Percentiles rank a stretch among this genome's conserved stretches.
phyloP scores from a whole-genome alignment of 2,797 vertebrate genomes.

The Sorex maritimensis region DNA sequence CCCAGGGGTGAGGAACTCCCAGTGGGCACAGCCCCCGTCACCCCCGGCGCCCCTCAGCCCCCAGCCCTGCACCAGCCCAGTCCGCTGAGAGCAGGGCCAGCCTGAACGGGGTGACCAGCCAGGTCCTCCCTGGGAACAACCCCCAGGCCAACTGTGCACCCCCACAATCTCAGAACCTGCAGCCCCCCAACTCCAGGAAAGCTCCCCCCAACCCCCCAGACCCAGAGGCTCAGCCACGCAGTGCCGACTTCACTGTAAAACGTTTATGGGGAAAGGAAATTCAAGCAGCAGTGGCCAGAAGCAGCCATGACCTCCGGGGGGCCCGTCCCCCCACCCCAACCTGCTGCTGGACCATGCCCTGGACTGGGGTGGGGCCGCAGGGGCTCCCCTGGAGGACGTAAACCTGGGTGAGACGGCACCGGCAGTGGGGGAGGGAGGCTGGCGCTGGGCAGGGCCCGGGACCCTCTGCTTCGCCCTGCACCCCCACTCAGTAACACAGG shows the following conservation, averaged over 20 bases:
- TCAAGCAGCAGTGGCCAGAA: slow-evolving; percentile 74
- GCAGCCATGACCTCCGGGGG: slow-evolving; percentile 40
- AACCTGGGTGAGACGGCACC: slow-evolving; percentile 47
- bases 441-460: not conserved
- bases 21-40: not conserved
- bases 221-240: not conserved
- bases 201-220: not conserved
- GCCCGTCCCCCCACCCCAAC: slow-evolving; percentile 2
- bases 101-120: not conserved
- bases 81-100: too few relatives aligned
- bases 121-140: not conserved
- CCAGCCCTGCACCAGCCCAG: not conserved
- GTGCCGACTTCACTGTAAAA: slow-evolving; percentile 77
- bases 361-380: not conserved
- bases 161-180: not conserved
- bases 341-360: not conserved
- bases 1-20: too few relatives aligned
- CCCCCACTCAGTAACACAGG: not conserved
- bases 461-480: not conserved
- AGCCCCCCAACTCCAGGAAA: not conserved
- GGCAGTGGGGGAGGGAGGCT: slow-evolving; percentile 5
- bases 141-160: not conserved
- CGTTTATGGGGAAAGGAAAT: slow-evolving; percentile 78
- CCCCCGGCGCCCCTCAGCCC: too few relatives aligned
- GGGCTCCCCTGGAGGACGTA: slow-evolving; percentile 62